Evolutionary conservation across 2,888 invertebrate genomes (phyloP), one percentile per base, ranked within the genome.

Genomic region (Leptura quadrifasciata): DNA sequence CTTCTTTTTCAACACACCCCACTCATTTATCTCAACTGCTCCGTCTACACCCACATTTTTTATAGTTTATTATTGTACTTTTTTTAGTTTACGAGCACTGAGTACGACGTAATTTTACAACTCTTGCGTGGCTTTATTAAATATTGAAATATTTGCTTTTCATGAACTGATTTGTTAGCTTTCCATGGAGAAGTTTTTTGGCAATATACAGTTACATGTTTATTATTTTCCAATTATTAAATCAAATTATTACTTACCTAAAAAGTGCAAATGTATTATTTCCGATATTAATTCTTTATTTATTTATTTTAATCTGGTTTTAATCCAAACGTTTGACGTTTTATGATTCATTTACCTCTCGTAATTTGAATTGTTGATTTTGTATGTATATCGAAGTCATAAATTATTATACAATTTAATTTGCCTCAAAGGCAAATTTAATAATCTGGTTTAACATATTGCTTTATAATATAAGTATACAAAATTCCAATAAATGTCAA

Each of bases 391-490:
- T 63, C 31, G 17, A 63, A 18, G 39, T 63, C 35, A 20, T 17
- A 35, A 63, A 63, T 63, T 63, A 35, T 20, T n/a, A 63, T 35
- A 63, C 63, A 63, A 63, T 63, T 35, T 63, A 35, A 39, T 63
- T 63, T 35, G 17, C 8, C 63, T 35, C 39, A 35, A 63, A 47
- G 39, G 39, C 63, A 35, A 17, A 12, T 63, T 35, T 35, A 20
- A 18, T 63, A 18, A 63, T 63, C 18, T 63, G 20, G 5, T 18
- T 17, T 24, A 24, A 4, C 9, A 5, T 24, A 21, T 21, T 24
- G 24, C 12, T 31, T 21, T 31, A 17, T 61, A 63, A 47, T n/a
- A n/a, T 47, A 47, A 17, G n/a, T 15, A 47, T 47, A 47, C 18
- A 35, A 63, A 63, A 63, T 63, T 39, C 39, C 6, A 18, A 63